Conservation (phyloP, 2,797 vertebrate species). For the Chelon auratus region DNA sequence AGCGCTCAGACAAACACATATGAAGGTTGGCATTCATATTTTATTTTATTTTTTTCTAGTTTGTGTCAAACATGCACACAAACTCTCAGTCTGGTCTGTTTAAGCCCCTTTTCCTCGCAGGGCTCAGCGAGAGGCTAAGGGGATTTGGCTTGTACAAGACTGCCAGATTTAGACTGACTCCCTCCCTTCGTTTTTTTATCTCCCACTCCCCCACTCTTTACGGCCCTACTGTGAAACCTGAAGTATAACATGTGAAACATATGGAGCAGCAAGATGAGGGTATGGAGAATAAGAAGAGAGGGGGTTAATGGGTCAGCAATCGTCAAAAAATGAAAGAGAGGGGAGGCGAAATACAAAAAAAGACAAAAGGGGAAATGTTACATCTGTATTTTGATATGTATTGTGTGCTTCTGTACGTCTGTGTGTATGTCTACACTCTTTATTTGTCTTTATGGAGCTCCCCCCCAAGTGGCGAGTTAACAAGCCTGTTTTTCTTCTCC, state of each 20-base stretch:
- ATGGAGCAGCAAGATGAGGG: conserved; percentile 29
- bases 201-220: conserved; percentile 34
- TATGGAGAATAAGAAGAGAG: neutral
- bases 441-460: conserved; percentile 65
- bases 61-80: conserved; percentile 45
- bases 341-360: conserved; percentile 25
- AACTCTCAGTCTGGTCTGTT: conserved; percentile 50
- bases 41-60: conserved; percentile 30
- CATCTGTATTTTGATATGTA: neutral
- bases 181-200: conserved; percentile 39
- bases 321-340: conserved; percentile 16
- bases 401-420: neutral
- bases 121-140: conserved; percentile 69
- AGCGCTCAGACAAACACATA: conserved; percentile 57
- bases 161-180: conserved; percentile 74
- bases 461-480: conserved; percentile 69
- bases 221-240: conserved; percentile 55
- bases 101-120: conserved; percentile 66
- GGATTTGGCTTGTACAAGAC: conserved; percentile 80
- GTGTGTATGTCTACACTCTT: conserved; percentile 35
- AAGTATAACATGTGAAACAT: conserved; percentile 73
- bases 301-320: neutral
- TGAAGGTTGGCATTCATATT: conserved; percentile 24
- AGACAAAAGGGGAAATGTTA: neutral
- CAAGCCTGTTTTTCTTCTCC: conserved; percentile 58